Evolutionary conservation across 2,113 vertebrate genomes (phyloP), one percentile per base, ranked within the genome.

Genomic region (Rhineura floridana): DNA sequence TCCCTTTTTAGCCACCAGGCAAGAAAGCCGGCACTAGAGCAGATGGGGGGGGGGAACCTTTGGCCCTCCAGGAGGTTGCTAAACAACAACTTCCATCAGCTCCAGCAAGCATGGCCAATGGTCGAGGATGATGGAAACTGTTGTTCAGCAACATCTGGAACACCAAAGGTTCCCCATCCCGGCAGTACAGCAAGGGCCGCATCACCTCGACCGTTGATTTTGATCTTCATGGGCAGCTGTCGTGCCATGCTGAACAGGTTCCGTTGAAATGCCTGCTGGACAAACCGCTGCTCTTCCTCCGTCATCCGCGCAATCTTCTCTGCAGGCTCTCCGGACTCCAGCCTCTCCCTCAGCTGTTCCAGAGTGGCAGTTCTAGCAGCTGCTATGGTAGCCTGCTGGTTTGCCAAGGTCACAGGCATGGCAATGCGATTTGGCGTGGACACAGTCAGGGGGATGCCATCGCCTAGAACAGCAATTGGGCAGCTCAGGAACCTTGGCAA

Each of bases 261-360:
- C 84, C 99, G 98, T 92, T 99, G 98, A 72, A 99, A 96, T 8
- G 98, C 98, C 95, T 99, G 98, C 95, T 99, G 98, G 88, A 99
- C 97, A 4, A 99, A 95, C 70, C 98, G 97, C 94, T 99, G 98
- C 93, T 99, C 98, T 92, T 99, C 99, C 95, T 97, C 98, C 0
- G 97, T 97, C 93, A 98, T 93, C 30, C 97, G 94, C 0, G 98
- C 94, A 89, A 95, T 96, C 95, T 98, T 98, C 93, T 99, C 98
- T 0, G 98, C 97, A 0, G 97, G 97, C 28, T 99, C 98, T 8
- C 97, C 97, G 0, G 97, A 95, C 94, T 99, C 98, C 93, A 99
- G 96, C 63, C 98, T 96, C 91, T 99, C 99, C 86, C 98, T 94
- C 85, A 99, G 97, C 92, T 99, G 98, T 87, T 99, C 98, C 87